Evolutionary conservation across 2,888 invertebrate species (phyloP).

Genomic region (Seladonia tumulorum): DNA sequence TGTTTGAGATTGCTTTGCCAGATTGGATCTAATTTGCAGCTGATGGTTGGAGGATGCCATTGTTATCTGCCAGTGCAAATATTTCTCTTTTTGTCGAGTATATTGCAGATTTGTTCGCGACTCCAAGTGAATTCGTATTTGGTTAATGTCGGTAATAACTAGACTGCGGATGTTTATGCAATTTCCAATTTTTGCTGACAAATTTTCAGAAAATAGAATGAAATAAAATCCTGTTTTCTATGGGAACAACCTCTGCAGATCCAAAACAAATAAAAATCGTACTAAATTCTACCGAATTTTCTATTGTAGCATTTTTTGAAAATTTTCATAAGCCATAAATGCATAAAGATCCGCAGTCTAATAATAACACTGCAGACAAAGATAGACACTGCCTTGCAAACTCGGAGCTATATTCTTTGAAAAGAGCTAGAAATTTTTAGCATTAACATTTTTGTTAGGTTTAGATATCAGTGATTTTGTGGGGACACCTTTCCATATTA

Average conservation of each 20-base stretch:
- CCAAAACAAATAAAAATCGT: too few relatives aligned
- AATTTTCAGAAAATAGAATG: too few relatives aligned
- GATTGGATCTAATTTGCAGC: neutral
- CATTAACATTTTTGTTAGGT: neutral
- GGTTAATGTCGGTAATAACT: too few relatives aligned
- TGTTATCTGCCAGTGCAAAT: neutral
- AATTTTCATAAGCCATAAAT: too few relatives aligned
- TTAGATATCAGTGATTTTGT: neutral
- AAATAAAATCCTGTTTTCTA: too few relatives aligned
- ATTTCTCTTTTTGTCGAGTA: neutral
- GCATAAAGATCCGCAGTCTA: too few relatives aligned
- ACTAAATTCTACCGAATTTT: too few relatives aligned
- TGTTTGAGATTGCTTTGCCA: neutral
- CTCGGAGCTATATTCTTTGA: neutral
- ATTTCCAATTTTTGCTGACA: too few relatives aligned
- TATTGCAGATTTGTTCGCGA: neutral
- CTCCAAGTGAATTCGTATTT: neutral
- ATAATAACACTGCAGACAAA: neutral
- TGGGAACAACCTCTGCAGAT: too few relatives aligned
- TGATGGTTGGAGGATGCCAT: neutral
- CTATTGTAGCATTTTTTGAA: too few relatives aligned
- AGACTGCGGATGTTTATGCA: too few relatives aligned
- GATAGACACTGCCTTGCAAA: neutral
- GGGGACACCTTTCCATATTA: neutral
- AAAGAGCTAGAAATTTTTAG: neutral